phyloP scores from a whole-genome alignment of 2,113 vertebrate species.

The Gadus macrocephalus region DNA sequence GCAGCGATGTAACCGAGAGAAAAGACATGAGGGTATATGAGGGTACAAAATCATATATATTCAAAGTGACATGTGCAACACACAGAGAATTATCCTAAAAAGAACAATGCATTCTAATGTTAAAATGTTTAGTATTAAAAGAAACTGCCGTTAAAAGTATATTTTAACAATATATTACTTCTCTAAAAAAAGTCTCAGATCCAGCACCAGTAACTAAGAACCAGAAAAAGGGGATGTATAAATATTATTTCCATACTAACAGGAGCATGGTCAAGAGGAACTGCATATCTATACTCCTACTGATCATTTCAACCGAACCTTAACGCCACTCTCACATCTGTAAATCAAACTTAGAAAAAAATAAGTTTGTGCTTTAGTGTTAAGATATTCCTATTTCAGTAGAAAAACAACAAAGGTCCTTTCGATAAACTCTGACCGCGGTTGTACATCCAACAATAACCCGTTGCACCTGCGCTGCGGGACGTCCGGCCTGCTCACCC shows the following conservation, averaged over 20 bases:
- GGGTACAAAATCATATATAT: constrained; percentile 33
- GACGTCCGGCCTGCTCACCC: constrained; percentile 67
- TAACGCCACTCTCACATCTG: not conserved
- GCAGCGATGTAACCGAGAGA: constrained; percentile 7
- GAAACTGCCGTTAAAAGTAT: not conserved
- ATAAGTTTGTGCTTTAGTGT: too few species aligned
- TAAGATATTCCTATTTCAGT: too few species aligned
- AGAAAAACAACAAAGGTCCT: too few species aligned
- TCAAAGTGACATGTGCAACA: constrained; percentile 11
- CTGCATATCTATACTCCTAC: constrained; percentile 4
- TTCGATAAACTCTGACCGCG: too few species aligned
- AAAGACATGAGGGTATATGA: constrained; percentile 20
- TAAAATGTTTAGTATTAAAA: not conserved
- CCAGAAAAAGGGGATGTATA: constrained; percentile 34
- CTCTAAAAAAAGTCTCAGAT: constrained; percentile 35
- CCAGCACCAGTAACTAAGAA: constrained; percentile 22
- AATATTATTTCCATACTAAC: constrained; percentile 45
- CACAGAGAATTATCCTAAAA: not conserved
- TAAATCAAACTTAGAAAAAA: too few species aligned
- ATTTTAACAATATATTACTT: constrained; percentile 25
- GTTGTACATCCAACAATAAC: too few species aligned
- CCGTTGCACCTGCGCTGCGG: too few species aligned
- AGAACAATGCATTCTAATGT: not conserved
- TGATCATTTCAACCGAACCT: constrained; percentile 3
- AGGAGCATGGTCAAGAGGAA: constrained; percentile 12